phyloP scores from a whole-genome alignment of 2,113 vertebrate species.

The Tursiops truncatus region DNA sequence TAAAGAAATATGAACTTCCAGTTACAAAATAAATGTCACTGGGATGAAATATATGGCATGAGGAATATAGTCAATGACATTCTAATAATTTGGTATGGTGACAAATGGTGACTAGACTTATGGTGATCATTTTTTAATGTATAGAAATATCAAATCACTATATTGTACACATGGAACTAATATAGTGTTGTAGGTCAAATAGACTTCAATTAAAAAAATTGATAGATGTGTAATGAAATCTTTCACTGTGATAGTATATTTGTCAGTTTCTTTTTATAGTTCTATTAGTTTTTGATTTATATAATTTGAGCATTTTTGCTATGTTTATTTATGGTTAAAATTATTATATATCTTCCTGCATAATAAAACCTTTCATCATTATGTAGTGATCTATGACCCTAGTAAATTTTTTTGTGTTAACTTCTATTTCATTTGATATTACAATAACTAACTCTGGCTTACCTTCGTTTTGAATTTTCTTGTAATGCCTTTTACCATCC shows the following conservation, averaged over 20 bases:
- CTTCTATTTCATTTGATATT: slow-evolving; percentile 9
- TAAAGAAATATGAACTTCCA: neutral
- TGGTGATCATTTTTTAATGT: neutral
- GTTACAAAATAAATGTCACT: neutral
- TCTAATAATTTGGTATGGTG: neutral
- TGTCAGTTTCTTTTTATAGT: neutral
- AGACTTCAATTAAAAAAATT: neutral
- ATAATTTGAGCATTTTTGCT: neutral
- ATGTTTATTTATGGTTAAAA: neutral
- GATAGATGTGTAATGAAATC: neutral
- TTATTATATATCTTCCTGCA: neutral
- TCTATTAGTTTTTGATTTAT: neutral
- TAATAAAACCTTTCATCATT: neutral
- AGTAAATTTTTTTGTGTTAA: neutral
- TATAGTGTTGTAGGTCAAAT: neutral
- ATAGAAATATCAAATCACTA: neutral
- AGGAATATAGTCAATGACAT: neutral
- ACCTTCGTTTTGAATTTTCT: slow-evolving; percentile 6
- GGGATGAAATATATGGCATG: neutral
- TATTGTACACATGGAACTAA: neutral
- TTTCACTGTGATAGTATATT: neutral
- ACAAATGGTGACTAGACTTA: neutral
- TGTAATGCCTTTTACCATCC: neutral
- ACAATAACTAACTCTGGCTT: neutral
- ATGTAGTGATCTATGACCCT: neutral